These are phyloP conservation scores for Halcyon malimbica DNA, from an alignment of 2,113 vertebrate genomes.

Conservation along the genomic window DNA sequence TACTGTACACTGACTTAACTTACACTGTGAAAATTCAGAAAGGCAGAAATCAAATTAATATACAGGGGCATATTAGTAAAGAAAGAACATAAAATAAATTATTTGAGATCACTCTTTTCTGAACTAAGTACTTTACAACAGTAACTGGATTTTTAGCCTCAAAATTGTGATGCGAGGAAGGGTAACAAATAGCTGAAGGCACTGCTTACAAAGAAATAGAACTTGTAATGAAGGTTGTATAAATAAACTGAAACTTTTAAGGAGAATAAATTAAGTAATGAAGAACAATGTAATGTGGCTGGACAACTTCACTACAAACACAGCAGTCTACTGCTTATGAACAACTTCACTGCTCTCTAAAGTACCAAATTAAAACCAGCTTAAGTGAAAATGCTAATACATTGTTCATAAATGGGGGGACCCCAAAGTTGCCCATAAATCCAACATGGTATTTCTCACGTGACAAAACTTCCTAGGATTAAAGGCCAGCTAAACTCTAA, in stretches of 20 bases:
- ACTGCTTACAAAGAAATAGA: not conserved
- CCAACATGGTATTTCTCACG: not conserved
- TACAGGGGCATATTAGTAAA: not conserved
- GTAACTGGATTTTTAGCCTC: not conserved
- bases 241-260: not conserved
- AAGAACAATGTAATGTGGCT: not conserved
- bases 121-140: not conserved
- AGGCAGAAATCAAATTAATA: not conserved
- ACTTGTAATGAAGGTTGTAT: not conserved
- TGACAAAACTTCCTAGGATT: not conserved
- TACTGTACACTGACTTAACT: not conserved
- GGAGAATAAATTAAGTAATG: not conserved
- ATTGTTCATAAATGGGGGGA: accelerated
- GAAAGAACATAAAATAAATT: not conserved
- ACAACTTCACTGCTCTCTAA: not conserved
- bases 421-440: not conserved
- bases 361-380: not conserved
- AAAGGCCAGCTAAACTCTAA: not conserved
- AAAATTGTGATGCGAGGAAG: not conserved
- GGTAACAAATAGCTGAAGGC: not conserved
- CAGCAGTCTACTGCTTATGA: not conserved
- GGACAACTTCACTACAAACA: not conserved
- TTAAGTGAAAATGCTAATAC: not conserved
- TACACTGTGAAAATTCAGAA: not conserved
- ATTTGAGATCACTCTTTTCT: not conserved